Base-by-base conservation (phyloP, 1,140 invertebrate genomes). In the Capitella teleta region DNA sequence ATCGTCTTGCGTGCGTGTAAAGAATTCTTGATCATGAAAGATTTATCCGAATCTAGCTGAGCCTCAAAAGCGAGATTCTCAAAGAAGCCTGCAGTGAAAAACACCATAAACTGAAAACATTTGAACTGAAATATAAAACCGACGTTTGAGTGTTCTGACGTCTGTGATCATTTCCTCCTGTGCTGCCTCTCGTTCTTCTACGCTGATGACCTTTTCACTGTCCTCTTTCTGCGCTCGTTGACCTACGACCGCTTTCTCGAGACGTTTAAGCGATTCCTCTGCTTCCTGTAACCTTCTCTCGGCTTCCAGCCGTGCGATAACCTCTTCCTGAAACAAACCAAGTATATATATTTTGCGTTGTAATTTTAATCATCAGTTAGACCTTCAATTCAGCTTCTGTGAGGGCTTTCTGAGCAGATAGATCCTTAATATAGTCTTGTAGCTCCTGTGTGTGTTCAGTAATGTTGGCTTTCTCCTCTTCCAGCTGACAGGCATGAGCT, bases 11-110 rank as follows among this genome's bases (percentile, higher is more conserved):
- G 56, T 14, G 71, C 71, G 54, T 69, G 63, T 5, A 74, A 53
- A 12, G 68, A 58, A 49, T 70, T 68, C 52, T 68, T 67, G 51
- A 74, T 62, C 21, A 74, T 63, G n/a, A 70, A 55, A 14, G 69
- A 64, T 45, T 67, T 66, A 51, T 72, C 64, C 19, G 67, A 59
- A 28, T 72, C 68, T 14, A 71, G 50, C 34, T 63, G 61, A 5
- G 67, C 62, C 48, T 74, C 72, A 48, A 60, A 52, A n/a, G 68
- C 69, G 10, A 69, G 57, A 43, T 68, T 61, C 48, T 74, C 72
- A 60, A 74, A 74, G 56, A 72, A 74, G 47, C 60, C 72, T 74
- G 26, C 43, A 45, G 28, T 25, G 24, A n/a, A 44, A 24, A 44
- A 18, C 5, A 38, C 10, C 10, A 34, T 34, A 34, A 12, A 34